Evolutionary conservation across 2,797 vertebrate species (phyloP).

Genomic region (Ctenochaetus hawaiiensis): DNA sequence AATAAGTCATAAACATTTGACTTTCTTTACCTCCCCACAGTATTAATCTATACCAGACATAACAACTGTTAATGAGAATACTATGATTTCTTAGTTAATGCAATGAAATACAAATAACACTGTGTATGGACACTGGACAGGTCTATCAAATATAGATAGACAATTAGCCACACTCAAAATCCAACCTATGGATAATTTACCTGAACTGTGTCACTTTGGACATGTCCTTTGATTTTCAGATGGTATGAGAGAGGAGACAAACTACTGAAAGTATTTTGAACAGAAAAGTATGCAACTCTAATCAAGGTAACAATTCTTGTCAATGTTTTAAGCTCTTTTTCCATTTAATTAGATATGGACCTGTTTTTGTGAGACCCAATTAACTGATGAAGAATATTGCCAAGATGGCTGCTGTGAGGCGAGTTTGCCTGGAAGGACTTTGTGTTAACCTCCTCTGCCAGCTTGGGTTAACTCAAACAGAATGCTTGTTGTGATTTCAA

Average conservation of each 20-base stretch:
- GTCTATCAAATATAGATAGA: not conserved
- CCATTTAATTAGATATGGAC: no score
- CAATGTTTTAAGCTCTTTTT: no score
- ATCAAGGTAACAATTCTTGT: no score
- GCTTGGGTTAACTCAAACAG: not conserved
- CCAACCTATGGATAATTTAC: not conserved
- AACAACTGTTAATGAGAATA: not conserved
- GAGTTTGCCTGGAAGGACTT: no score
- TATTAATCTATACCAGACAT: not conserved
- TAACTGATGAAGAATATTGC: no score
- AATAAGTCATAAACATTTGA: not conserved
- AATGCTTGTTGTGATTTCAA: not conserved
- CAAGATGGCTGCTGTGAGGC: no score
- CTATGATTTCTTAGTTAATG: not conserved
- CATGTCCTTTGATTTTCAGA: no score
- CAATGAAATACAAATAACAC: not conserved
- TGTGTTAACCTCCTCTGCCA: not conserved
- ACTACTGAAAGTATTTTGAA: no score
- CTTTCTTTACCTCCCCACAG: not conserved
- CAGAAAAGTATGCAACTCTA: no score
- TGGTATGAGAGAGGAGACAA: no score
- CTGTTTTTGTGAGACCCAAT: no score
- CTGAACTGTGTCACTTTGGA: not conserved
- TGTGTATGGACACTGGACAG: not conserved
- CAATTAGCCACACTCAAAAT: not conserved